Percentiles rank a stretch among this genome's conserved stretches.
phyloP scores from a whole-genome alignment of 2,888 invertebrate genomes.

The Drosophila merina region DNA sequence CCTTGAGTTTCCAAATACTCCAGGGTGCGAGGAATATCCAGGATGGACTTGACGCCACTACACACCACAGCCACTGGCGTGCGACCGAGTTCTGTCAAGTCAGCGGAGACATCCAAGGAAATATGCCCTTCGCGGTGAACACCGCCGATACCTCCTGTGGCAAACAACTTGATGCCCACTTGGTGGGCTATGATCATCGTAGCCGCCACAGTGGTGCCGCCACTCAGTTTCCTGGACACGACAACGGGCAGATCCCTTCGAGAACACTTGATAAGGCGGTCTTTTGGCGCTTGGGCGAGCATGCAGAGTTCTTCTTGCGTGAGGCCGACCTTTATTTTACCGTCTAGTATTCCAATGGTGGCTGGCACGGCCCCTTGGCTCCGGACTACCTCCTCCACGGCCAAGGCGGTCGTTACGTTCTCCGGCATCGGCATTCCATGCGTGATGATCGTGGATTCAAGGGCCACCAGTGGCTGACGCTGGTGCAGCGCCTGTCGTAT shows the following conservation, averaged over 20 bases:
- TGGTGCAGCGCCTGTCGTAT: constrained; percentile 87
- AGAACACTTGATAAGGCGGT: constrained; percentile 90
- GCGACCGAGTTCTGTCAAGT: constrained; percentile 94
- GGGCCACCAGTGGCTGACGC: constrained; percentile 92
- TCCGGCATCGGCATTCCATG: constrained; percentile 98
- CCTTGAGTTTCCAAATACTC: constrained; percentile 98
- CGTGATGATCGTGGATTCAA: constrained; percentile 98
- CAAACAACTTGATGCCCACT: constrained; percentile 95
- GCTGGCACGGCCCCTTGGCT: constrained; percentile 93
- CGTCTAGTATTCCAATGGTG: constrained; percentile 94
- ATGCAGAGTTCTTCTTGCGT: constrained; percentile 86
- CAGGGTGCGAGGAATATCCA: constrained; percentile 96
- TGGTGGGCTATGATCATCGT: constrained; percentile 94
- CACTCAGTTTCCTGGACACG: constrained; percentile 88
- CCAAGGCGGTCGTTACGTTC: constrained; percentile 93
- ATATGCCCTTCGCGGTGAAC: constrained; percentile 95
- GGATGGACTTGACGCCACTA: constrained; percentile 98
- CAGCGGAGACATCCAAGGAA: constrained; percentile 97
- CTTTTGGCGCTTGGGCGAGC: constrained; percentile 85
- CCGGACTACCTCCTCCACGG: constrained; percentile 90
- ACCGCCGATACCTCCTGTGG: constrained; percentile 95
- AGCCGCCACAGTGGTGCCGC: constrained; percentile 98
- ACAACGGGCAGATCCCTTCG: constrained; percentile 93
- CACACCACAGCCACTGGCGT: constrained; percentile 96
- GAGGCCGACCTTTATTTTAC: constrained; percentile 92